Evolutionary conservation across 2,888 invertebrate species (phyloP).

Genomic region (Antitype chi): DNA sequence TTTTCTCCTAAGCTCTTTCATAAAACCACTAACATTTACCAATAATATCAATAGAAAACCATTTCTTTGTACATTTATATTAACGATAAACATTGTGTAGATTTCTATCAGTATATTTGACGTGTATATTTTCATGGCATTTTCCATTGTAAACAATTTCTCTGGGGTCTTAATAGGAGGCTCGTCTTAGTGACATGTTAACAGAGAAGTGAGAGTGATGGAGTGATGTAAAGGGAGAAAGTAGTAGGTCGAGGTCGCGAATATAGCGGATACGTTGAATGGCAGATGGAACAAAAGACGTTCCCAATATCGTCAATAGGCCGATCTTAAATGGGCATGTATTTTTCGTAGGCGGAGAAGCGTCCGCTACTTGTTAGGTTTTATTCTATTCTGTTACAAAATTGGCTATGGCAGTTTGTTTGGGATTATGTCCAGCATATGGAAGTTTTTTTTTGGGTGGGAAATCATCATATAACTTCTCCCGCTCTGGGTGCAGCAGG

Average conservation of each 20-base stretch:
- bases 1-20: conserved; percentile 11
- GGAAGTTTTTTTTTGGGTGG: no score
- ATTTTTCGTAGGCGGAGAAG: conserved; percentile 5
- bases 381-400: not conserved
- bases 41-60: conserved; percentile 34
- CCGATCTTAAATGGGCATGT: conserved; percentile 2
- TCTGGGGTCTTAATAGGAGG: conserved; percentile 38
- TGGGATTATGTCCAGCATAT: not conserved
- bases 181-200: conserved; percentile 48
- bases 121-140: conserved; percentile 32
- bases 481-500: no score
- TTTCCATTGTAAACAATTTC: conserved; percentile 58
- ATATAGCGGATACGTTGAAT: conserved; percentile 33
- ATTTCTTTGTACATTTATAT: conserved; percentile 29
- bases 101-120: conserved; percentile 39
- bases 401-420: not conserved
- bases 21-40: conserved; percentile 26
- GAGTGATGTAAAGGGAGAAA: conserved; percentile 53
- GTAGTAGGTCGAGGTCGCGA: conserved; percentile 47
- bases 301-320: conserved; percentile 33
- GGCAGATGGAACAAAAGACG: conserved; percentile 29
- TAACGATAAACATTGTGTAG: conserved; percentile 23
- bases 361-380: not conserved
- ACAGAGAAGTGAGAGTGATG: conserved; percentile 42
- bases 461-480: no score